A percentile compares a stretch with the other conserved stretches of the same genome.
These are phyloP conservation scores for Heliconius hermathena DNA, from an alignment of 1,140 invertebrate species.

Conservation along the genomic window DNA sequence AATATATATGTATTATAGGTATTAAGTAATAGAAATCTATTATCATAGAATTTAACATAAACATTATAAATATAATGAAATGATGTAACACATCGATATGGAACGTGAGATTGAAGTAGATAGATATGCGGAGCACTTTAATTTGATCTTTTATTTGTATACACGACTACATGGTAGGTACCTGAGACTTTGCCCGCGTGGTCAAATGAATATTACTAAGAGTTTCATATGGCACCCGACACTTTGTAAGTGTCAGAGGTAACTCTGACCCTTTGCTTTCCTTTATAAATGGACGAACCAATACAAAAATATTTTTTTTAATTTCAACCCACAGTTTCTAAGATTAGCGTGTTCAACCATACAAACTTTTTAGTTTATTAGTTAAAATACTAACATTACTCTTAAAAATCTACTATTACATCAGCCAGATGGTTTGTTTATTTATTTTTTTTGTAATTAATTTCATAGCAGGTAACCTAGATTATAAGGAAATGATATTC, in stretches of 20 bases:
- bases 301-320: too few relatives aligned
- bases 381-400: not conserved
- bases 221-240: too few relatives aligned
- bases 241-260: too few relatives aligned
- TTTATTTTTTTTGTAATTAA: not conserved
- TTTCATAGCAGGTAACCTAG: not conserved
- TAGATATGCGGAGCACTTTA: not conserved
- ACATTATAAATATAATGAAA: not conserved
- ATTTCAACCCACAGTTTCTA: too few relatives aligned
- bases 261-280: too few relatives aligned
- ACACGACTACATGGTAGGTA: not conserved
- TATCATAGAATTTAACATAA: not conserved
- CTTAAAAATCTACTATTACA: not conserved
- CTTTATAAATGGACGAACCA: too few relatives aligned
- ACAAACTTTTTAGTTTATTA: too few relatives aligned
- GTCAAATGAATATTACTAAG: too few relatives aligned
- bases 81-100: not conserved
- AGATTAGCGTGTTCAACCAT: too few relatives aligned
- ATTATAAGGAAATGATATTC: not conserved
- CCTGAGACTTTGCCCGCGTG: too few relatives aligned
- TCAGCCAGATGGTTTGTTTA: too few relatives aligned
- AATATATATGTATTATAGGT: not conserved
- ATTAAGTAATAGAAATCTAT: not conserved
- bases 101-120: not conserved
- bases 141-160: conserved; percentile 1